Evolutionary conservation across 2,888 invertebrate species (phyloP).

Genomic region (Rotaria sp.): DNA sequence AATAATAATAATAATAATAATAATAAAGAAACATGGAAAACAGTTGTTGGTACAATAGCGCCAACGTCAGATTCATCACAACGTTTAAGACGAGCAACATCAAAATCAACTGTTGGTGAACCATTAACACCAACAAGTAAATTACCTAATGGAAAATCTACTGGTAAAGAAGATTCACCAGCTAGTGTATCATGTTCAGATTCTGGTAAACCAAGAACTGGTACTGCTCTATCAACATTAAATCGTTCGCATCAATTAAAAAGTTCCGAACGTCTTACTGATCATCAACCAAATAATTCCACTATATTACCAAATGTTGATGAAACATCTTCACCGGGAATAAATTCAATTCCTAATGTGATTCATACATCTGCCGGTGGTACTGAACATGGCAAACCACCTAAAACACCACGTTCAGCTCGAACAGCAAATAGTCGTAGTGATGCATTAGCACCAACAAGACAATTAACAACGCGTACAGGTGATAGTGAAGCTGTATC

Average conservation of each 20-base stretch:
- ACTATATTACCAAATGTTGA: background rate
- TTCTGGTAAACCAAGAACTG: constrained; percentile 2
- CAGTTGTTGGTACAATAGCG: background rate
- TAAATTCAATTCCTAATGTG: background rate
- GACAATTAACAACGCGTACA: background rate
- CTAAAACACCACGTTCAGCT: constrained; percentile 16
- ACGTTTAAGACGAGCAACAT: background rate
- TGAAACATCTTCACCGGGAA: background rate
- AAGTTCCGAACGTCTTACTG: constrained; percentile 7
- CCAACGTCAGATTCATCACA: background rate
- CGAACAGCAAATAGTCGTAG: constrained; percentile 6
- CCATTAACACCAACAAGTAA: background rate
- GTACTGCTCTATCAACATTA: background rate
- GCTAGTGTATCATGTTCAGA: background rate
- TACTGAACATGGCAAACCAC: constrained; percentile 29
- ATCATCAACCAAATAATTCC: background rate
- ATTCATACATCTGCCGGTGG: background rate
- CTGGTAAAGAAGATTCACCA: constrained; percentile 9
- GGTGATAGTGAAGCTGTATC: constrained; percentile 39
- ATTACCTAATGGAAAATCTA: background rate
- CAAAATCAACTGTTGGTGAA: background rate
- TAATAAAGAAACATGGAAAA: constrained; percentile 18
- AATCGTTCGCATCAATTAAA: background rate
- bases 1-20: background rate
- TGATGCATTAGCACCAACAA: background rate